phyloP scores from a whole-genome alignment of 1,140 invertebrate species.

The Cecropterus lyciades region DNA sequence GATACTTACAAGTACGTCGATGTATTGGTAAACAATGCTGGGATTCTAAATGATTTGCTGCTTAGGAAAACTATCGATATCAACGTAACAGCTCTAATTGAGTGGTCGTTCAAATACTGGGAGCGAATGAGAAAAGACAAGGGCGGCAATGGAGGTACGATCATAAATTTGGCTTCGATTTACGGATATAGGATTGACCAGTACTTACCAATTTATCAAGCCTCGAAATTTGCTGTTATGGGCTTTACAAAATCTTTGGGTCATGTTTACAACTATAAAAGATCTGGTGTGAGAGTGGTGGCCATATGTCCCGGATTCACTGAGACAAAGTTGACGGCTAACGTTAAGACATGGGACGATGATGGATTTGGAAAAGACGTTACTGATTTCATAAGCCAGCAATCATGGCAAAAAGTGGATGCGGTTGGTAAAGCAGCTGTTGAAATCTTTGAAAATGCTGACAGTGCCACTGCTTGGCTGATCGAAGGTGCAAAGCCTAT shows the following conservation, averaged over 20 bases:
- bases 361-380: conserved; percentile 12
- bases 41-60: conserved; percentile 84
- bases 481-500: conserved; percentile 37
- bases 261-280: conserved; percentile 79
- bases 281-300: conserved; percentile 79
- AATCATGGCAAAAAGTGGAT: conserved; percentile 36
- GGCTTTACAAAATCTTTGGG: conserved; percentile 81
- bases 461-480: conserved; percentile 42
- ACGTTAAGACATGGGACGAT: conserved; percentile 11
- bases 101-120: conserved; percentile 51
- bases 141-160: conserved; percentile 85
- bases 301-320: conserved; percentile 81
- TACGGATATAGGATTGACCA: conserved; percentile 84
- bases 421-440: conserved; percentile 39
- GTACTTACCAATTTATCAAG: conserved; percentile 86
- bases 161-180: conserved; percentile 87
- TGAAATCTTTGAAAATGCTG: conserved; percentile 39
- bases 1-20: conserved; percentile 82
- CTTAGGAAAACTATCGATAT: conserved; percentile 70
- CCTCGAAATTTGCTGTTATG: conserved; percentile 86
- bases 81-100: conserved; percentile 53
- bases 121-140: conserved; percentile 84
- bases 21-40: conserved; percentile 87
- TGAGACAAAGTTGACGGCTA: conserved; percentile 51
- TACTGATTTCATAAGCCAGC: conserved; percentile 1